Base-by-base conservation (phyloP, 2,888 invertebrate genomes). In the Meandrusa payeni region DNA sequence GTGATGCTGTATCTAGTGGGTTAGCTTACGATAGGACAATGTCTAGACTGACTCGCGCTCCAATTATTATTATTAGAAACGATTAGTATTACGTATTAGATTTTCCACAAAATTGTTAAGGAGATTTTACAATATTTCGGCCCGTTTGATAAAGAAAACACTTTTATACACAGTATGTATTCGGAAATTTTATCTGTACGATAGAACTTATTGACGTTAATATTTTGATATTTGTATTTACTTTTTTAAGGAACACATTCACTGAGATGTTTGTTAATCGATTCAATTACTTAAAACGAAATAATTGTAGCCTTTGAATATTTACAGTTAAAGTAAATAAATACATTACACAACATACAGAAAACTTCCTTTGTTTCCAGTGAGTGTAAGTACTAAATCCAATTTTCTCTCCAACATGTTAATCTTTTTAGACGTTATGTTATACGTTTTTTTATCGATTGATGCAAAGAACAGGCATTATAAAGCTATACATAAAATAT, bases 1-100 rank as follows among this genome's bases (percentile, higher is more conserved):
- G 55, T 62, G 59, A 54, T 50, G 54, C 50, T 48, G 45, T 46
- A 48, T 58, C 52, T 59, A 54, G 49, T 52, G 47, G 51, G 41
- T 56, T 60, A 64, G 61, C 55, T 62, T 81, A 75, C 58, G 57
- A 80, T 83, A 82, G 77, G 74, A 75, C 64, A 69, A 79, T 71
- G 72, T 78, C 72, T 86, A 85, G 86, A 86, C 86, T 86, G 86
- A 86, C 74, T 72, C 72, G 77, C 71, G 76, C 77, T 78, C 79
- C 81, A 80, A 76, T 72, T 60, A 57, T 34, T 24, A 46, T 44
- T 39, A 47, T 51, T 41, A 41, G 32, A 51, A 47, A 81, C 78
- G 76, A 70, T 54, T 54, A 48, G 43, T 48, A 51, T 46, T 47
- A 53, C 50, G 53, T 51, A 57, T 51, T 80, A 81, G 78, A 72